Conservation (phyloP, 2,113 vertebrate species). For the Hoplias malabaricus region DNA sequence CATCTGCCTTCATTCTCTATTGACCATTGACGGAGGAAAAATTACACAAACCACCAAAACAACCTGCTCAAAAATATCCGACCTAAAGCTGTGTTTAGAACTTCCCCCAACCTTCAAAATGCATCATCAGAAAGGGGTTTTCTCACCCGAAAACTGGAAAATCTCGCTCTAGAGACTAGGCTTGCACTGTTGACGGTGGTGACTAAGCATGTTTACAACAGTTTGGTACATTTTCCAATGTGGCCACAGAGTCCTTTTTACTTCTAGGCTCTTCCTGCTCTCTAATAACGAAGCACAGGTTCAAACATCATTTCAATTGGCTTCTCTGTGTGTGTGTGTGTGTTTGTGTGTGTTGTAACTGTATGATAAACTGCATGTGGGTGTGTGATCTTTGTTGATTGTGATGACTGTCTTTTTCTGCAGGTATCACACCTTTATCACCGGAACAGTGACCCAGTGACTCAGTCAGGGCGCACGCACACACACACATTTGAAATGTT, state of each 20-base stretch:
- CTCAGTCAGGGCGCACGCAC: conserved; percentile 8
- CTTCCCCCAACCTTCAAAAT: no score
- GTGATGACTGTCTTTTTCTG: conserved; percentile 2
- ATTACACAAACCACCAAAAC: neutral
- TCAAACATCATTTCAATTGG: neutral
- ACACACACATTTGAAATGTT: neutral
- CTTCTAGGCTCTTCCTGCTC: neutral
- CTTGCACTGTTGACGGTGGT: no score
- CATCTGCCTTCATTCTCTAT: no score
- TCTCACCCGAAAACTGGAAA: no score
- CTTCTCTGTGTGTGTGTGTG: neutral
- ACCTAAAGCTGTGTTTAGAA: no score
- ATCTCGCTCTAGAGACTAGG: no score
- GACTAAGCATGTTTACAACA: no score
- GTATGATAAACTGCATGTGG: conserved; percentile 7
- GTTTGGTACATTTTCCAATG: neutral
- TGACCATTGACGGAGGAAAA: no score
- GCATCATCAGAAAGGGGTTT: no score
- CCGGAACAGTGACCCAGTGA: conserved; percentile 30
- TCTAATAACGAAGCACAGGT: neutral
- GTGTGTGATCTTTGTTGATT: conserved; percentile 18
- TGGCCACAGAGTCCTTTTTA: neutral
- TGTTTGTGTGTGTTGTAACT: neutral
- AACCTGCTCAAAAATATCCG: no score
- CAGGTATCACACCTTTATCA: conserved; percentile 1